Conservation (phyloP, 2,888 invertebrate species). For the Drosophila mulleri region DNA sequence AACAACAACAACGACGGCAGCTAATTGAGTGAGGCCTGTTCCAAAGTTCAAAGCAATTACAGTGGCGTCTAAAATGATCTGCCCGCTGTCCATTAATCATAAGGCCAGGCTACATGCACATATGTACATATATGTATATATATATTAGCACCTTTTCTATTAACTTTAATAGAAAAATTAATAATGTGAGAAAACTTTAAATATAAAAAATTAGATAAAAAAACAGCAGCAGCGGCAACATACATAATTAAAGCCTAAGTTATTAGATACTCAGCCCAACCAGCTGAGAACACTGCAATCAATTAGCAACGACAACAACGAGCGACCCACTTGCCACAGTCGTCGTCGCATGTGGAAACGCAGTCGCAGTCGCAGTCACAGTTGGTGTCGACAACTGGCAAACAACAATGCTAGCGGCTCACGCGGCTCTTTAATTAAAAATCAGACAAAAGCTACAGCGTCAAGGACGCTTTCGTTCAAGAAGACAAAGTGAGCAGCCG, state of each 20-base stretch:
- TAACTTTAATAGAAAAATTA: constrained; percentile 61
- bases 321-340: constrained; percentile 51
- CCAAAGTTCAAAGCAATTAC: constrained; percentile 74
- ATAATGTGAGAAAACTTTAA: constrained; percentile 50
- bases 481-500: constrained; percentile 43
- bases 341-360: constrained; percentile 19
- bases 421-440: constrained; percentile 71
- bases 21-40: constrained; percentile 42
- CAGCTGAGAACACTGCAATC: constrained; percentile 73
- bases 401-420: constrained; percentile 46
- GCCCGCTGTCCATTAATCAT: constrained; percentile 62
- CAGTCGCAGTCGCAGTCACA: constrained; percentile 25
- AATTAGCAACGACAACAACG: constrained; percentile 60
- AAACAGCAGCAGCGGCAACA: constrained; percentile 21
- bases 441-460: constrained; percentile 65
- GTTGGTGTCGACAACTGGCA: constrained; percentile 19
- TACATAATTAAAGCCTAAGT: constrained; percentile 72
- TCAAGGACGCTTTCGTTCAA: constrained; percentile 74
- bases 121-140: constrained; percentile 2
- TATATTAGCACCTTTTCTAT: constrained; percentile 75
- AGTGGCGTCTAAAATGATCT: constrained; percentile 58
- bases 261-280: constrained; percentile 66
- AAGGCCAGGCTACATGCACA: constrained; percentile 29
- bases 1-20: constrained; percentile 2
- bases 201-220: background rate